Conservation (phyloP, 2,113 vertebrate species). For the Aegotheles bennettii region DNA sequence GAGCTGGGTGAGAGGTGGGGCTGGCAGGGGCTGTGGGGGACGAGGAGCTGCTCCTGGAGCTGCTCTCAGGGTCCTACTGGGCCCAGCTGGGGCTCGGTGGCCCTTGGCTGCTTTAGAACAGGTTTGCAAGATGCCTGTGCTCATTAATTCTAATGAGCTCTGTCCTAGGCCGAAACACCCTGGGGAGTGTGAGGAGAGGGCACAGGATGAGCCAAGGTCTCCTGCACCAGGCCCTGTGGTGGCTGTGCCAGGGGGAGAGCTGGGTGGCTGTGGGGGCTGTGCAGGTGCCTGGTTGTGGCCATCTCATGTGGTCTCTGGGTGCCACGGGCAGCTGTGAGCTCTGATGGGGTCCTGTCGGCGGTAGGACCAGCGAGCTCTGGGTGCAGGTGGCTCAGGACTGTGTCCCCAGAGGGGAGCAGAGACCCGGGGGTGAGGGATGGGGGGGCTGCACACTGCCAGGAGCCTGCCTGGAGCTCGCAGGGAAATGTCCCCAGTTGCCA, state of each 20-base stretch:
- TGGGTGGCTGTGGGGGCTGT: rapidly evolving
- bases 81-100: not conserved
- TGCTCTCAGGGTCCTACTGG: not conserved
- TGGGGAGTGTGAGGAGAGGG: not conserved
- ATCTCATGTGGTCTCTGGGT: not conserved
- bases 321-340: not conserved
- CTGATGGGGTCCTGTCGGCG: not conserved
- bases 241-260: not conserved
- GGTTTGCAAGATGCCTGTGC: not conserved
- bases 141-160: not conserved
- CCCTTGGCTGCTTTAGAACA: not conserved
- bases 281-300: not conserved
- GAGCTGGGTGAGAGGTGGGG: not conserved
- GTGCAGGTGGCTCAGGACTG: not conserved
- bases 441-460: rapidly evolving
- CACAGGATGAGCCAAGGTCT: rapidly evolving
- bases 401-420: not conserved
- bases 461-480: not conserved
- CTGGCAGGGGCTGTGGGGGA: not conserved
- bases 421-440: rapidly evolving
- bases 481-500: not conserved
- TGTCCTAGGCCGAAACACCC: not conserved
- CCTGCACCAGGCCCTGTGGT: too few species aligned
- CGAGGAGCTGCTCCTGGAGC: not conserved
- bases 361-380: not conserved